Evolutionary conservation across 2,888 invertebrate species (phyloP).

Genomic region (Sarcophaga subvicina): DNA sequence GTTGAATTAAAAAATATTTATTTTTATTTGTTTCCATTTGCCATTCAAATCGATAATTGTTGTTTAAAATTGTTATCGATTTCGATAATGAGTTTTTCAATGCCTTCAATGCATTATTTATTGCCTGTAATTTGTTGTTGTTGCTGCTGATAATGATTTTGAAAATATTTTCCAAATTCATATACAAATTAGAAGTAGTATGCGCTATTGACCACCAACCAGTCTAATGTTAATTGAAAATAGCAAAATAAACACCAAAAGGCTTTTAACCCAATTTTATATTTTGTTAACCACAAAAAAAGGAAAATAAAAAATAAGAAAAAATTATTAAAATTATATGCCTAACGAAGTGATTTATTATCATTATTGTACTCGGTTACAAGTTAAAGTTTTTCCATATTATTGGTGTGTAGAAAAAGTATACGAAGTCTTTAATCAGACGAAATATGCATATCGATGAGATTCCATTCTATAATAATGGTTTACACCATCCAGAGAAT

Average conservation of each 20-base stretch:
- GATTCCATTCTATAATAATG: too few species aligned
- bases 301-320: background rate
- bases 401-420: too few species aligned
- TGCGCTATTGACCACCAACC: too few species aligned
- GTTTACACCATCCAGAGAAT: too few species aligned
- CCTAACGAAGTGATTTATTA: constrained; percentile 49
- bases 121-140: background rate
- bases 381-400: too few species aligned
- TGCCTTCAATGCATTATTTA: background rate
- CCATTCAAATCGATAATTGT: background rate
- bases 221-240: background rate
- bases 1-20: too few species aligned
- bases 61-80: background rate
- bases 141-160: background rate
- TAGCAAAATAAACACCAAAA: constrained; percentile 59
- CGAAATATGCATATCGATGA: too few species aligned
- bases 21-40: too few species aligned
- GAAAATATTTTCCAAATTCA: background rate
- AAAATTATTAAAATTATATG: background rate
- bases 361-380: background rate
- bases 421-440: too few species aligned
- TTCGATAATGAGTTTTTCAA: constrained; percentile 7
- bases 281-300: background rate
- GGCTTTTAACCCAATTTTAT: constrained; percentile 67
- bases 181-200: too few species aligned